phyloP scores from a whole-genome alignment of 2,797 vertebrate genomes.

The Simalia tracyae region DNA sequence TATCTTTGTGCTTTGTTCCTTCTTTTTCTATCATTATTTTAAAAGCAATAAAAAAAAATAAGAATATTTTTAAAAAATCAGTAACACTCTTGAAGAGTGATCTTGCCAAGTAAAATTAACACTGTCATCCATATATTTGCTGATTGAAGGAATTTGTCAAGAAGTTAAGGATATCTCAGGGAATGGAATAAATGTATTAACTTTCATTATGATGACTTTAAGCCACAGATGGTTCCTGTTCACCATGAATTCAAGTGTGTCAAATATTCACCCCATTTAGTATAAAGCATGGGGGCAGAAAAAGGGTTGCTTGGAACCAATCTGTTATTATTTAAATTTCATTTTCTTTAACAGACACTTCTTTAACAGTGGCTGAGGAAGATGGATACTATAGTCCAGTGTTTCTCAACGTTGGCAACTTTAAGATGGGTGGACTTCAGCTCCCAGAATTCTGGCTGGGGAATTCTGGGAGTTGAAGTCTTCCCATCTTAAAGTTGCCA shows the following conservation, averaged over 20 bases:
- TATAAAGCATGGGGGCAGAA: not conserved
- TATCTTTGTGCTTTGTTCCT: too few species aligned
- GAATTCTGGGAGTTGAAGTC: too few species aligned
- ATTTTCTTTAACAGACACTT: not conserved
- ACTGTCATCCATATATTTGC: not conserved
- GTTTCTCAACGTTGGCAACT: too few species aligned
- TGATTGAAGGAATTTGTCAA: not conserved
- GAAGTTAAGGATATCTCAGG: not conserved
- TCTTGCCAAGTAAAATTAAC: too few species aligned
- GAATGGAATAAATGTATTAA: not conserved
- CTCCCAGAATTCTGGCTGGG: too few species aligned
- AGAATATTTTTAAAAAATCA: too few species aligned
- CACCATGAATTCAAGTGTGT: not conserved
- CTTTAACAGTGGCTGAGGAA: not conserved
- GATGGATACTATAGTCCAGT: not conserved
- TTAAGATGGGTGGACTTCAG: too few species aligned
- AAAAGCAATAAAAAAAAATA: too few species aligned
- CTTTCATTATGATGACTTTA: not conserved
- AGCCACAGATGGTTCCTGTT: too few species aligned
- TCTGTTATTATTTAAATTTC: not conserved
- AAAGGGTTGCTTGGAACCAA: not conserved
- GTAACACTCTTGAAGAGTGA: too few species aligned
- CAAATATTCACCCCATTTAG: not conserved
- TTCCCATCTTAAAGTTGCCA: too few species aligned
- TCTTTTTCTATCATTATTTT: too few species aligned